These are phyloP conservation scores for Drosophila subquinaria DNA, from an alignment of 2,888 invertebrate genomes.

Conservation along the genomic window DNA sequence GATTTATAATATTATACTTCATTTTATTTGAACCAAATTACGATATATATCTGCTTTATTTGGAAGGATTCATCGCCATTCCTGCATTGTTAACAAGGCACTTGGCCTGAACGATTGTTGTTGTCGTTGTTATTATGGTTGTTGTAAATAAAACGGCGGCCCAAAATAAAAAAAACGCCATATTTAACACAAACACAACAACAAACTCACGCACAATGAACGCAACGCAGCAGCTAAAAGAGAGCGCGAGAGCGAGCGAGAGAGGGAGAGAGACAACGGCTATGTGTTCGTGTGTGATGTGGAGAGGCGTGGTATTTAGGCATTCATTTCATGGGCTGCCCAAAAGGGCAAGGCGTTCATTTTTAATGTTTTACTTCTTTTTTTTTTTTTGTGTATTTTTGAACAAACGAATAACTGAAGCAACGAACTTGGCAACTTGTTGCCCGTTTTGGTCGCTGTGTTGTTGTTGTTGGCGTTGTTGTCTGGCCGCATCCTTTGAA, in stretches of 20 bases:
- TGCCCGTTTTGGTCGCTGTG: conserved; percentile 8
- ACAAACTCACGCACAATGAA: conserved; percentile 28
- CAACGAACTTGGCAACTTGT: conserved; percentile 53
- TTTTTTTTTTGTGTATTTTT: neutral
- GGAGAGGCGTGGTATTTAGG: conserved; percentile 74
- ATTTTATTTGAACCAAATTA: neutral
- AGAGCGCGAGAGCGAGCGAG: conserved; percentile 30
- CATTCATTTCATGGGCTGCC: conserved; percentile 71
- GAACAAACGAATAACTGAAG: conserved; percentile 60
- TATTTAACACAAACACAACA: conserved; percentile 59
- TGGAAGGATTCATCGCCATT: neutral
- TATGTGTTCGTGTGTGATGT: conserved; percentile 25
- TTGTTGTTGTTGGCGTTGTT: conserved; percentile 13
- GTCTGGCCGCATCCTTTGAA: conserved; percentile 76
- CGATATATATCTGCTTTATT: neutral
- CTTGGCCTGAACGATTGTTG: conserved; percentile 13
- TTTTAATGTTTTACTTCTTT: conserved; percentile 27
- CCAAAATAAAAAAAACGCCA: conserved; percentile 61
- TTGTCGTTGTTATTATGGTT: neutral
- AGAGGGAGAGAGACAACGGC: conserved; percentile 36
- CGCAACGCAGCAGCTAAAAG: conserved; percentile 16
- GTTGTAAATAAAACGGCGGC: conserved; percentile 8
- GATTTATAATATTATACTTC: neutral
- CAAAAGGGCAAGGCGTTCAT: conserved; percentile 75
- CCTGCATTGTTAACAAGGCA: conserved; percentile 27